Evolutionary conservation across 2,797 vertebrate genomes (phyloP), one percentile per base, ranked within the genome.

Genomic region (Neopelma chrysocephalum): DNA sequence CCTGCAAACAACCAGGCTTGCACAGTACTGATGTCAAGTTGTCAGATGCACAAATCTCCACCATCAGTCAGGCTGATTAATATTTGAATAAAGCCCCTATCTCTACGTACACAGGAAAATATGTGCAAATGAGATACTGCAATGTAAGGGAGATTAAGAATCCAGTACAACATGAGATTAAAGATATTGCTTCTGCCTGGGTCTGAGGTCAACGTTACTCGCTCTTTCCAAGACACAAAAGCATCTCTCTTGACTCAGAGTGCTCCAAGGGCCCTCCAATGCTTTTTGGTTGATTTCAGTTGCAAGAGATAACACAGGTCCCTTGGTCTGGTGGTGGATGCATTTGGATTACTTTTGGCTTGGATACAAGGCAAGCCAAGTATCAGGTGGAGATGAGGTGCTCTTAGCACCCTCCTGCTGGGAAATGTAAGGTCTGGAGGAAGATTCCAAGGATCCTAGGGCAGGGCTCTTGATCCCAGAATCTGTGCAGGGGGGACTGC

Each of bases 141-240:
- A 95, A 91, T 47, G 83, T 79, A 94, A 92, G 65, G 82, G 71
- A 97, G 96, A 98, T 97, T 96, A 97, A 93, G 76, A 88, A 85
- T 91, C 95, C 92, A 87, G 94, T 89, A 95, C 92, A 96, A 94
- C 94, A 91, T 38, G 70, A 97, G 97, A 98, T 98, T 98, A 97
- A 97, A 97, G 96, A 96, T 94, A 91, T 1, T 94, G 93, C 95
- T 98, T 97, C 97, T 98, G 94, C 96, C 91, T 93, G 66, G 84
- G 96, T 92, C 96, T 94, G 95, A 97, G 93, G 95, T 95, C 94
- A 94, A 76, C 78, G 70, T 73, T 34, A 51, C 34, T 73, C 1
- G 22, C 47, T 91, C 62, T 50, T 90, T 45, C 68, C 0, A 0
- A 80, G 45, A 54, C 1, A 22, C 47, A 77, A 43, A 91, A 77